These are phyloP conservation scores for Nematopogon swammerdamellus DNA, from an alignment of 2,888 invertebrate species.

Conservation along the genomic window DNA sequence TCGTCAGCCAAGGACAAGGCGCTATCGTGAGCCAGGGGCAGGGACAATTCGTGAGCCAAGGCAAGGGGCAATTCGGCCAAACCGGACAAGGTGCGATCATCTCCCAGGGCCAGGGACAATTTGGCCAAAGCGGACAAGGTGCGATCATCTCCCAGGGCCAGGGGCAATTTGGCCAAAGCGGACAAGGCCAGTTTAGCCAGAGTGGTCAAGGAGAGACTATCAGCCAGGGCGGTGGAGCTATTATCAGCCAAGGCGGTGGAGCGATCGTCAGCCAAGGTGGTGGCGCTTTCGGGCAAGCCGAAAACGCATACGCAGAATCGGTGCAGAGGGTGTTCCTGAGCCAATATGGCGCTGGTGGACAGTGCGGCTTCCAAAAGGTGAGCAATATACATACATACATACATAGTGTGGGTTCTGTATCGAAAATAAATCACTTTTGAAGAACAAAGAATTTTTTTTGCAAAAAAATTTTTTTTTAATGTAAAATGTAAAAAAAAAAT, in stretches of 20 bases:
- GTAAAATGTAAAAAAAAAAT: no score
- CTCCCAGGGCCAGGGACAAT: conserved; percentile 1
- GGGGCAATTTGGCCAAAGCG: conserved; percentile 2
- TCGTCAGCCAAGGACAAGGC: conserved; percentile 7
- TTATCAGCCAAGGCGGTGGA: conserved; percentile 5
- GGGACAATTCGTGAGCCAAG: conserved; percentile 6
- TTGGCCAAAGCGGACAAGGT: conserved; percentile 6
- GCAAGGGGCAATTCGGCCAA: conserved; percentile 1
- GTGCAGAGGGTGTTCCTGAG: conserved; percentile 28
- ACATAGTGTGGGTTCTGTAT: no score
- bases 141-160: conserved; percentile 4
- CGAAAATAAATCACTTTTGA: no score
- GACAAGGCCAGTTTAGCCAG: conserved; percentile 3
- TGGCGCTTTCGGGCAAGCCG: neutral
- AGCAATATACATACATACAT: no score
- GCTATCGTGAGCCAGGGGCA: conserved; percentile 5
- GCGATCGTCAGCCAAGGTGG: conserved; percentile 5
- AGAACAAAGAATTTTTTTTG: no score
- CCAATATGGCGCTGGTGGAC: conserved; percentile 27
- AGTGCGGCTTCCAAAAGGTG: conserved; percentile 40
- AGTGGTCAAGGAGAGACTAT: conserved; percentile 10
- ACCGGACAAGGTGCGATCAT: conserved; percentile 1
- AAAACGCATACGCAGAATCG: conserved; percentile 15
- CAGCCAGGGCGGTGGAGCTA: conserved; percentile 4
- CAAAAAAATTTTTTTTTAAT: no score